Conservation (phyloP, 2,113 vertebrate genomes). For the Mandrillus leucophaeus region DNA sequence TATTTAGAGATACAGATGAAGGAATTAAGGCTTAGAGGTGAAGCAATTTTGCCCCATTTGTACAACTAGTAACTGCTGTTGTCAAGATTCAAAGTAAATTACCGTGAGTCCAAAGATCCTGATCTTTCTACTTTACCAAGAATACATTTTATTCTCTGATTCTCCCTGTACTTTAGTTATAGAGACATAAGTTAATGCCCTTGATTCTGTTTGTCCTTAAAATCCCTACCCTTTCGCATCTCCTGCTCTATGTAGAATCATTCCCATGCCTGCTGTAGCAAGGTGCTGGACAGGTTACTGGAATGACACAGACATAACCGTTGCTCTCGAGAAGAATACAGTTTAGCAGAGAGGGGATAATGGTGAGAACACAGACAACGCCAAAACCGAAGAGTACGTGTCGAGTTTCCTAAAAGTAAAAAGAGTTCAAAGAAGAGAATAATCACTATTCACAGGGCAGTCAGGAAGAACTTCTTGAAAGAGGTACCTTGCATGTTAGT, state of each 20-base stretch:
- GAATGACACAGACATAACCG: background rate
- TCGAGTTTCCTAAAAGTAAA: background rate
- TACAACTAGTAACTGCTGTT: background rate
- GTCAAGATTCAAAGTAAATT: slow-evolving; percentile 13
- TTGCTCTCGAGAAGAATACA: background rate
- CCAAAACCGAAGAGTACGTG: background rate
- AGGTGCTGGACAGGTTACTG: no score
- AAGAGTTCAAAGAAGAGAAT: background rate
- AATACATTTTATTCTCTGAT: slow-evolving; percentile 11
- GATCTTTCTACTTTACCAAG: background rate
- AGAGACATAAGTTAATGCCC: background rate
- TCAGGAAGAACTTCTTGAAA: background rate
- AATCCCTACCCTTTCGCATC: background rate
- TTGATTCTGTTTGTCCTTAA: background rate
- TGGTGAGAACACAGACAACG: background rate
- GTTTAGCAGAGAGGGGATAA: background rate
- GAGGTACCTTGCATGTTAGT: background rate
- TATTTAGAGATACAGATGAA: background rate
- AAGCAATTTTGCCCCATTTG: background rate
- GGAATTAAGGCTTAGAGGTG: background rate
- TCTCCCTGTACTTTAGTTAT: background rate
- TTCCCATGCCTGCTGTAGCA: background rate
- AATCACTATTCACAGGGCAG: background rate
- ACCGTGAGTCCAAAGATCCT: background rate
- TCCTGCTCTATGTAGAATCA: background rate